phyloP scores from a whole-genome alignment of 2,113 vertebrate species.

The Ciconia stormi region DNA sequence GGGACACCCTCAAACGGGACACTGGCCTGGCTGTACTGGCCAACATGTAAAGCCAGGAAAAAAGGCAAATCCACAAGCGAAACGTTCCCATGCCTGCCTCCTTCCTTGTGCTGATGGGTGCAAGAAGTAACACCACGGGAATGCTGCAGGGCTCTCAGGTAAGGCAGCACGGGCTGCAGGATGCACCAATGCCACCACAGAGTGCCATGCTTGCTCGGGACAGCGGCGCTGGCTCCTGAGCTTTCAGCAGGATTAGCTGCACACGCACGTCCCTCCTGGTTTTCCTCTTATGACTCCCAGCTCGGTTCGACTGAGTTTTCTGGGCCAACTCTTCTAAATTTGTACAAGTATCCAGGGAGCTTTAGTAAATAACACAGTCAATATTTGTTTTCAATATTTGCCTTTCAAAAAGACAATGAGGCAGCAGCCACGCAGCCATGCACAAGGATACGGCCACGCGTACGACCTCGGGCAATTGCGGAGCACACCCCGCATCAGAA shows the following conservation, averaged over 20 bases:
- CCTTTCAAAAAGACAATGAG: constrained; percentile 26
- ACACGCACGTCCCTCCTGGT: not conserved
- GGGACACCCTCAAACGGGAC: not conserved
- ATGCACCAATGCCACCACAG: not conserved
- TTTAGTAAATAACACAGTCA: constrained; percentile 44
- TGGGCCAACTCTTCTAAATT: constrained; percentile 41
- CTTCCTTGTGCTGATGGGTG: not conserved
- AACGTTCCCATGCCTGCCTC: not conserved
- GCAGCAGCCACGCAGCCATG: not conserved
- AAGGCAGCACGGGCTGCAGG: not conserved
- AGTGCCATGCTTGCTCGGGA: not conserved
- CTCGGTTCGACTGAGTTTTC: not conserved
- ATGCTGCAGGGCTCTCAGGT: not conserved
- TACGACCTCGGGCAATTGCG: rapidly evolving
- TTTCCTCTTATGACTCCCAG: not conserved
- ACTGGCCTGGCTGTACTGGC: not conserved
- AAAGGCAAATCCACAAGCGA: not conserved
- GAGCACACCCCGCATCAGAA: not conserved
- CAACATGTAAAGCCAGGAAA: not conserved
- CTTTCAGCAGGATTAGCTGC: not conserved
- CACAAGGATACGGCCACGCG: not conserved
- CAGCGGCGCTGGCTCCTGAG: not conserved
- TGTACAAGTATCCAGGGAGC: constrained; percentile 42
- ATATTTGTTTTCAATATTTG: constrained; percentile 62
- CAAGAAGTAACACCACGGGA: not conserved